These are phyloP conservation scores for Ctenochaetus hawaiiensis DNA, from an alignment of 2,797 vertebrate species.

Conservation along the genomic window DNA sequence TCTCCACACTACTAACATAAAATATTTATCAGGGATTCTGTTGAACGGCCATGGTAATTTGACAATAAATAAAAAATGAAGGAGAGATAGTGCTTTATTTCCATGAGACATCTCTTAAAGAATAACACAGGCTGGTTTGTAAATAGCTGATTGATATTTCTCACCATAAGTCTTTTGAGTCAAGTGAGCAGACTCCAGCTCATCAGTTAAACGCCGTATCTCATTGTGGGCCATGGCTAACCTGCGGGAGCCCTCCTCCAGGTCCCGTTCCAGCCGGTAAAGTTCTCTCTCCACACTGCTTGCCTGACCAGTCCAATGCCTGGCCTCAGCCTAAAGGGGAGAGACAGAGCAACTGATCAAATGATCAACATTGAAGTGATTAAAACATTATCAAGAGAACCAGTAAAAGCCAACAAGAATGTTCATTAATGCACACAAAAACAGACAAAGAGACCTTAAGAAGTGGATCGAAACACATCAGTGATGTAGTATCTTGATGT, in stretches of 20 bases:
- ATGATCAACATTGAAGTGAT: neutral
- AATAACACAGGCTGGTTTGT: neutral
- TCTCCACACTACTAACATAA: neutral
- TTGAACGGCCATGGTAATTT: neutral
- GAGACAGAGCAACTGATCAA: neutral
- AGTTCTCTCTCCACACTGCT: constrained; percentile 55
- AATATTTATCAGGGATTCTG: neutral
- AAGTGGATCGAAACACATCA: constrained; percentile 39
- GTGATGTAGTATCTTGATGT: constrained; percentile 30
- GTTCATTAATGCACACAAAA: constrained; percentile 28
- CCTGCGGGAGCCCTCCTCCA: constrained; percentile 81
- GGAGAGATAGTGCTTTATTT: neutral
- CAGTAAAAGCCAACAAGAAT: neutral
- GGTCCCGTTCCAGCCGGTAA: constrained; percentile 74
- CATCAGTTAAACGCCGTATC: constrained; percentile 83
- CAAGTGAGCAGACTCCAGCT: constrained; percentile 81
- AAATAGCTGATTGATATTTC: neutral
- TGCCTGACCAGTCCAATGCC: constrained; percentile 66
- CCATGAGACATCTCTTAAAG: constrained; percentile 5
- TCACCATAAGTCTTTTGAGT: constrained; percentile 80
- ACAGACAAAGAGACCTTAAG: constrained; percentile 42
- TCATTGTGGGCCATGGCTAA: constrained; percentile 84
- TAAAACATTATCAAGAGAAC: neutral
- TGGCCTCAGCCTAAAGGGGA: constrained; percentile 52
- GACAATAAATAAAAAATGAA: neutral